phyloP scores from a whole-genome alignment of 1,140 invertebrate species.

The Arion vulgaris region DNA sequence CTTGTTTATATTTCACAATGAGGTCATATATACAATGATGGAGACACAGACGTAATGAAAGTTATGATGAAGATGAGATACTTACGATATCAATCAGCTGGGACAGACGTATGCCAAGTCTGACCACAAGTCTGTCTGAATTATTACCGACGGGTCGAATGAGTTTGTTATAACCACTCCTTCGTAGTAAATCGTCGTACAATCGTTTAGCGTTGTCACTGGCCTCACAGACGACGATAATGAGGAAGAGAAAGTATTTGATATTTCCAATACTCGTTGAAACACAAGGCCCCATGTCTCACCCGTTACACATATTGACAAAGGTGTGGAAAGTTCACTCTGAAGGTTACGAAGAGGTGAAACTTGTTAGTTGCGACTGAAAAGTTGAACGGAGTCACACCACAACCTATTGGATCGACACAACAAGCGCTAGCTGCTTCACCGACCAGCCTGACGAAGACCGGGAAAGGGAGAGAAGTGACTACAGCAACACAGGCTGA shows the following conservation, averaged over 20 bases:
- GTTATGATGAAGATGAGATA: conserved; percentile 47
- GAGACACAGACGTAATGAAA: background rate
- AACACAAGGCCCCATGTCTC: background rate
- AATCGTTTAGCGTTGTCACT: conserved; percentile 72
- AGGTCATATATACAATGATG: too few relatives aligned
- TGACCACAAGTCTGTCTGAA: conserved; percentile 92
- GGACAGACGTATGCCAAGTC: conserved; percentile 90
- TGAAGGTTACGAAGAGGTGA: background rate
- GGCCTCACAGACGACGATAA: conserved; percentile 35
- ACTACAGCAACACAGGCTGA: background rate
- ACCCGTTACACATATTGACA: conserved; percentile 3
- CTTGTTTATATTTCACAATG: too few relatives aligned
- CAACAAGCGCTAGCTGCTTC: background rate
- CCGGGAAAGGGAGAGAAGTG: background rate
- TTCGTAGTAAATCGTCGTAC: conserved; percentile 83
- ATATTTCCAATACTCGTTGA: background rate
- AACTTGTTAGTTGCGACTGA: background rate
- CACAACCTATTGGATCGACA: background rate
- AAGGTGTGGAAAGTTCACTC: background rate
- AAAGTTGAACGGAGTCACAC: background rate
- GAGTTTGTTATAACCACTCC: conserved; percentile 94
- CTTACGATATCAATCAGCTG: conserved; percentile 98
- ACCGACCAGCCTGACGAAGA: background rate
- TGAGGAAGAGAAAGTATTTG: background rate
- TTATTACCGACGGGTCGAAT: conserved; percentile 93